phyloP scores from a whole-genome alignment of 2,797 vertebrate species.

The Protosalanx chinensis region DNA sequence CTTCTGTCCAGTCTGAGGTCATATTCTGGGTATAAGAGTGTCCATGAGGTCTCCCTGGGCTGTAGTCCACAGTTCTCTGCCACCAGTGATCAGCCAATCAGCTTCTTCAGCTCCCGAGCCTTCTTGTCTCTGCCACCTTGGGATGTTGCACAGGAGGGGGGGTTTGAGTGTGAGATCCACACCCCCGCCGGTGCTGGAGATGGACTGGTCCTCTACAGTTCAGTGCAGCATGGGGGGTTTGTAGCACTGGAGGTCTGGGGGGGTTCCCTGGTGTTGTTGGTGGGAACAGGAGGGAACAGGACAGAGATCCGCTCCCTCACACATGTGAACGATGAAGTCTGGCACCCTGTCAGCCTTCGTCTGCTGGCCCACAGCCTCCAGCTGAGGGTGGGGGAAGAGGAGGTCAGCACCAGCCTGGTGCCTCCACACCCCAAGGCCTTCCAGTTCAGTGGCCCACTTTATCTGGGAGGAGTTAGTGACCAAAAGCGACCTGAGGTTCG shows the following conservation, averaged over 20 bases:
- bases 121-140: constrained; percentile 78
- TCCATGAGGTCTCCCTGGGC: constrained; percentile 81
- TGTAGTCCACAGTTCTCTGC: constrained; percentile 87
- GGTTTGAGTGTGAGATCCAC: constrained; percentile 77
- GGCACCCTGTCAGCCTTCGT: constrained; percentile 78
- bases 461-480: constrained; percentile 80
- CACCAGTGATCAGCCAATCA: constrained; percentile 77
- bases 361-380: constrained; percentile 70
- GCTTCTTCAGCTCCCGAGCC: constrained; percentile 87
- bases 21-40: constrained; percentile 77
- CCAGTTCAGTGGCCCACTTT: constrained; percentile 74
- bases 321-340: constrained; percentile 70
- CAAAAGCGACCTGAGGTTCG: constrained; percentile 56
- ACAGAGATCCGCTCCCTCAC: constrained; percentile 71
- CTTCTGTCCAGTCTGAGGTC: constrained; percentile 77
- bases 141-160: constrained; percentile 67
- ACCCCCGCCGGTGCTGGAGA: constrained; percentile 62
- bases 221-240: constrained; percentile 74
- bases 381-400: constrained; percentile 76
- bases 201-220: constrained; percentile 81
- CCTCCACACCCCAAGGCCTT: constrained; percentile 52
- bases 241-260: constrained; percentile 80
- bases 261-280: constrained; percentile 72
- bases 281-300: constrained; percentile 67
- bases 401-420: constrained; percentile 65